These are phyloP conservation scores for Tenualosa ilisha DNA, from an alignment of 2,797 vertebrate species.

Conservation along the genomic window DNA sequence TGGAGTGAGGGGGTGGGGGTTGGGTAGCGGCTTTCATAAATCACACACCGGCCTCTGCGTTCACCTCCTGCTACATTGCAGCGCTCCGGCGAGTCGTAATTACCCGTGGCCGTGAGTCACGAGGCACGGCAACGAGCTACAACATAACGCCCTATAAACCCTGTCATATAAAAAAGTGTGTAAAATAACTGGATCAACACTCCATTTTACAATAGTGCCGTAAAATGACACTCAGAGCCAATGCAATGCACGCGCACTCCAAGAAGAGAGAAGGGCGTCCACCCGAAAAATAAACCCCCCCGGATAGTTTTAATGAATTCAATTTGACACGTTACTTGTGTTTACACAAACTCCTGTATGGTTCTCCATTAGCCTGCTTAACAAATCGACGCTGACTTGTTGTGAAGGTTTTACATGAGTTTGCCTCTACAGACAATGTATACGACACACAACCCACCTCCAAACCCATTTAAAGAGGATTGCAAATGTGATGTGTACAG, in stretches of 20 bases:
- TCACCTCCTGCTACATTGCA: conserved; percentile 86
- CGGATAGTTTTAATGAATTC: conserved; percentile 18
- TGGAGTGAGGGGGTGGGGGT: conserved; percentile 27
- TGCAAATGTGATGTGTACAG: not conserved
- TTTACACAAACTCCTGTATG: conserved; percentile 40
- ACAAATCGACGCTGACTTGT: not conserved
- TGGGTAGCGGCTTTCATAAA: conserved; percentile 84
- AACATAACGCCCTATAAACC: conserved; percentile 93
- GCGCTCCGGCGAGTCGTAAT: conserved; percentile 91
- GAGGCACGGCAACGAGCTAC: conserved; percentile 87
- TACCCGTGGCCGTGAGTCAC: conserved; percentile 88
- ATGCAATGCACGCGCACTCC: conserved; percentile 37
- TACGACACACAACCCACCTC: not conserved
- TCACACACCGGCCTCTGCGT: conserved; percentile 84
- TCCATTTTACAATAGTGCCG: conserved; percentile 84
- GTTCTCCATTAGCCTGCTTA: not conserved
- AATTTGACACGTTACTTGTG: conserved; percentile 35
- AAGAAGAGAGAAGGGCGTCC: not conserved
- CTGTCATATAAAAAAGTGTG: conserved; percentile 91
- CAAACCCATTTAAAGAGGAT: not conserved
- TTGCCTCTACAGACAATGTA: too few relatives aligned
- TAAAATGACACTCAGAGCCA: conserved; percentile 78
- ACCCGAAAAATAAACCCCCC: not conserved
- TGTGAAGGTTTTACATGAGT: not conserved
- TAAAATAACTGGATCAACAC: conserved; percentile 95